Evolutionary conservation across 2,113 vertebrate species (phyloP), one percentile per base, ranked within the genome.

Genomic region (Spea bombifrons): DNA sequence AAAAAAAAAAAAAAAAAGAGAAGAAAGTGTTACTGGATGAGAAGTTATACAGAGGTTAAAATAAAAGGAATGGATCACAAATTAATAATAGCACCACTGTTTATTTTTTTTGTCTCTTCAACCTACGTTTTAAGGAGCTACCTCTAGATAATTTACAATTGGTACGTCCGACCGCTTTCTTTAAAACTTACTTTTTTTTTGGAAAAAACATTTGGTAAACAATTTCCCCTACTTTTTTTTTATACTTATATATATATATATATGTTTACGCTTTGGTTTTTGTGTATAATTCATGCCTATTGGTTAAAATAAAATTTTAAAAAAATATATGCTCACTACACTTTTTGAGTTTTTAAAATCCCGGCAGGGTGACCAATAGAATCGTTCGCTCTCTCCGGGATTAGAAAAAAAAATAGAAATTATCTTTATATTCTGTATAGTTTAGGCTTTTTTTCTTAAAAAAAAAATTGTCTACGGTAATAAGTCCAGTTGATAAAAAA

Each of bases 51-150:
- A 44, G 50, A 67, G 64, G 71, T 74, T 80, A 80, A 59, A 76
- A 86, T 87, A 75, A 50, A 87, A 91, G 91, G 92, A 93, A 93
- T 93, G 91, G 91, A 90, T 91, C 7, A 73, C 67, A 72, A 90
- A 90, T 88, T 88, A 82, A 92, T 93, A 92, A 92, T 93, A 93
- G 92, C 92, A 93, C 92, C 92, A 92, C 90, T 86, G 91, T 61
- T 73, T 82, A 75, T 70, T 30, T 70, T 80, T 78, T 77, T 48
- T 70, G 8, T 43, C 12, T 47, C 48, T 13, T 49, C 70, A 70
- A 46, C 47, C 7, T 12, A 70, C 17, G 63, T 12, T 43, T 46
- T 44, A 52, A 69, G 66, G 59, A 77, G 63, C 75, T 76, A 48
- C 4, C 59, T 48, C n/a, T 53, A 46, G 63, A 55, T 69, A 43